Evolutionary conservation across 2,888 invertebrate species (phyloP).

Genomic region (Stegana nigrithorax): DNA sequence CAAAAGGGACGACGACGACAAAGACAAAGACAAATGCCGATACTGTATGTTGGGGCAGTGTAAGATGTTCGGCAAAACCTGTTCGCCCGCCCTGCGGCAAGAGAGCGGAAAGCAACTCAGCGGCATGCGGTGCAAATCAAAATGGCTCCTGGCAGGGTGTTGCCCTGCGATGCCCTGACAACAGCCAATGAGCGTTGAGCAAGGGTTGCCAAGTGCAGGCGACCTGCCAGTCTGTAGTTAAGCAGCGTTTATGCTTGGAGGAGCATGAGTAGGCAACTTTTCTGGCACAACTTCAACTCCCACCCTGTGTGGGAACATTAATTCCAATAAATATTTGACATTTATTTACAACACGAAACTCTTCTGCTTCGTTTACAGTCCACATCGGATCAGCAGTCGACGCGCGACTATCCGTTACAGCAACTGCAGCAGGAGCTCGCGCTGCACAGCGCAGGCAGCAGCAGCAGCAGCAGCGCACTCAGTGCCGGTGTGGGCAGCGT

Average conservation of each 20-base stretch:
- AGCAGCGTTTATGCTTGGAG: too few relatives aligned
- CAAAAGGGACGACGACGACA: not conserved
- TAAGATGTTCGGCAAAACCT: not conserved
- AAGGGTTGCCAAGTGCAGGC: not conserved
- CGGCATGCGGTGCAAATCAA: slow-evolving; percentile 3
- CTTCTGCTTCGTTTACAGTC: slow-evolving; percentile 43
- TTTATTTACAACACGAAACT: not conserved
- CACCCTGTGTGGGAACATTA: too few relatives aligned
- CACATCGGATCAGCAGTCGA: slow-evolving; percentile 58
- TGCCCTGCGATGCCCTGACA: not conserved
- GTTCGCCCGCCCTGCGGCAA: not conserved
- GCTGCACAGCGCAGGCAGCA: slow-evolving; percentile 24
- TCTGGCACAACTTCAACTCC: too few relatives aligned
- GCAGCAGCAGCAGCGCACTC: not conserved
- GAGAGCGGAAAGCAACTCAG: not conserved
- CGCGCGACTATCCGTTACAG: slow-evolving; percentile 47
- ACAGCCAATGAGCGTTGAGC: slow-evolving; percentile 20
- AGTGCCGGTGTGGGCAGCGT: slow-evolving; percentile 6
- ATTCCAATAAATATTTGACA: too few relatives aligned
- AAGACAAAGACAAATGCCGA: not conserved
- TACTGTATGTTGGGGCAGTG: too few relatives aligned
- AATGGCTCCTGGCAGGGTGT: slow-evolving; percentile 26
- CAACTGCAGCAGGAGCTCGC: slow-evolving; percentile 38
- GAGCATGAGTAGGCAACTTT: too few relatives aligned
- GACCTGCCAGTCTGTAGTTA: too few relatives aligned